Percentiles rank a stretch among this genome's conserved stretches.
Evolutionary conservation across 2,113 vertebrate species (phyloP).

Genomic region (Pyrgilauda ruficollis): DNA sequence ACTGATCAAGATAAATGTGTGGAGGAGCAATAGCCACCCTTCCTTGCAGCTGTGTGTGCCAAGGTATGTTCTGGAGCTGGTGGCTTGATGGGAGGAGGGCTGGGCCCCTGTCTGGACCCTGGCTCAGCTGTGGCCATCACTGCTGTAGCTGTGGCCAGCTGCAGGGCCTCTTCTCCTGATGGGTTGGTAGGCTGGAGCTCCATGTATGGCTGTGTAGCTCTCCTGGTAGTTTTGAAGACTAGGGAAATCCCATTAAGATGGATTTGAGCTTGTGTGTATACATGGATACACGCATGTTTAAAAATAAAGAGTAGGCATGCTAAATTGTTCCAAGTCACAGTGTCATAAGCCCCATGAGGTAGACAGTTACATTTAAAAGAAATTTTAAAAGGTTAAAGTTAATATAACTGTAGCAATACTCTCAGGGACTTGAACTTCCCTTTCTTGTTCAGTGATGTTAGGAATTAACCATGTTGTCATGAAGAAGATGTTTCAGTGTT

Average conservation of each 20-base stretch:
- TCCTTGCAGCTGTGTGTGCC: not conserved
- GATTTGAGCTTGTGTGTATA: not conserved
- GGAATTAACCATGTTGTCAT: not conserved
- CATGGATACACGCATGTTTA: not conserved
- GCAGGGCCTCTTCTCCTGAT: not conserved
- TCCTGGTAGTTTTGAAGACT: not conserved
- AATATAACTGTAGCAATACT: not conserved
- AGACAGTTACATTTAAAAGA: not conserved
- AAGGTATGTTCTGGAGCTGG: too few species aligned
- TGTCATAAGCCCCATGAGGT: not conserved
- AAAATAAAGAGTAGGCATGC: not conserved
- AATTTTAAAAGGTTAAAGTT: not conserved
- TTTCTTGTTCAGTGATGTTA: not conserved
- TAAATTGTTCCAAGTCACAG: not conserved
- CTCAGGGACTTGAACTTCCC: not conserved
- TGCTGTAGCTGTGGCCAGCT: not conserved
- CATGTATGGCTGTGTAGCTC: not conserved
- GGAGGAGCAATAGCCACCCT: not conserved
- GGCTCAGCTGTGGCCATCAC: not conserved
- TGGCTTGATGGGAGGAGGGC: not conserved
- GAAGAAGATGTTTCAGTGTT: not conserved
- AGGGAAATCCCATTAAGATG: not conserved
- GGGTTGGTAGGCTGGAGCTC: not conserved
- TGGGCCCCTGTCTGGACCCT: fast-evolving
- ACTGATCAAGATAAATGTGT: not conserved